A percentile compares a stretch with the other conserved stretches of the same genome.
Evolutionary conservation across 2,113 vertebrate species (phyloP).

Genomic region (Promerops cafer): DNA sequence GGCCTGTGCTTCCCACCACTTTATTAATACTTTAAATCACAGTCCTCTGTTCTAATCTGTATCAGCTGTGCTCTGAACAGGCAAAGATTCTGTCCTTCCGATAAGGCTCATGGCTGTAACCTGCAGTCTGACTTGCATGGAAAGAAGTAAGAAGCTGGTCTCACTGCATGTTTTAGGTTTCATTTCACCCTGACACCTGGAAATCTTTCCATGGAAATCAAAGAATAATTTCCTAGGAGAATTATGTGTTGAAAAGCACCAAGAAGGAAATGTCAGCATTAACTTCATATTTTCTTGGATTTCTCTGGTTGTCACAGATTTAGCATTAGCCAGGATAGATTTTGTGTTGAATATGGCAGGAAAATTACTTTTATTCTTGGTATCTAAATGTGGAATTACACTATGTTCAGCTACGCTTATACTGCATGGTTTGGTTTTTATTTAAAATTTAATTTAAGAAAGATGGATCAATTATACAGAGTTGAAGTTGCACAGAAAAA

Average conservation of each 20-base stretch:
- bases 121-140: neutral
- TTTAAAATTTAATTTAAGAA: conserved; percentile 23
- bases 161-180: neutral
- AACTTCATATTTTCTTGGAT: neutral
- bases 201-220: conserved; percentile 22
- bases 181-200: neutral
- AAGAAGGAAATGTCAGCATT: neutral
- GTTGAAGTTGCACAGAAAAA: neutral
- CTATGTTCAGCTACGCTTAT: neutral
- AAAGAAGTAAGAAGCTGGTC: neutral
- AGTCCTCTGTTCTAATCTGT: neutral
- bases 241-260: neutral
- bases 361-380: neutral
- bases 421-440: neutral
- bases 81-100: neutral
- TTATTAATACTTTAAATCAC: conserved; percentile 43
- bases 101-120: neutral
- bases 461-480: neutral
- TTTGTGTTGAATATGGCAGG: neutral
- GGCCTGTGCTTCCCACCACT: conserved; percentile 26
- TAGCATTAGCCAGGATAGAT: neutral
- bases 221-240: conserved; percentile 14
- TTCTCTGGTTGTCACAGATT: neutral
- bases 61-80: neutral
- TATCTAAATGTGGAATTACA: neutral